Evolutionary conservation across 2,113 vertebrate genomes (phyloP).

Genomic region (Triplophysa dalaica): DNA sequence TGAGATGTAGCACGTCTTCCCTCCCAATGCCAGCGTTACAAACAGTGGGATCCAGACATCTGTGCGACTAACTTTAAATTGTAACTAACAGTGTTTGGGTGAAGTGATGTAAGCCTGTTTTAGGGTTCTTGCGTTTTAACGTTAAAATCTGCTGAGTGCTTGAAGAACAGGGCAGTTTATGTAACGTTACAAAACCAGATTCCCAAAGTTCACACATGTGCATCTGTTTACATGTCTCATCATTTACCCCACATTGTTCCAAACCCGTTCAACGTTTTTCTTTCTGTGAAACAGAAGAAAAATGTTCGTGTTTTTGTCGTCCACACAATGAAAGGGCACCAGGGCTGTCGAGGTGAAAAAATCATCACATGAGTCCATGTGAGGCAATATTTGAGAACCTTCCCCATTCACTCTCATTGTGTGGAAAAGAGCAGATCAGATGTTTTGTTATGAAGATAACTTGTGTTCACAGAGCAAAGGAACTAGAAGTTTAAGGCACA

Average conservation of each 20-base stretch:
- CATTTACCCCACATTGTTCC: no score
- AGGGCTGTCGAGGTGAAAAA: no score
- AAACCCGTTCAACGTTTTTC: no score
- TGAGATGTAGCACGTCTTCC: not conserved
- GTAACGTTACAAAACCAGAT: not conserved
- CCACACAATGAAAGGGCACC: no score
- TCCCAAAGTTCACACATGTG: conserved; percentile 6
- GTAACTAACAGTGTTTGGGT: conserved; percentile 17
- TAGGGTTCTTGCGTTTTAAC: not conserved
- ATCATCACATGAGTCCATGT: no score
- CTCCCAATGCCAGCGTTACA: conserved; percentile 19
- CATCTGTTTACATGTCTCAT: not conserved
- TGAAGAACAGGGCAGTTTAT: not conserved
- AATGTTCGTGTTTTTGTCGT: no score
- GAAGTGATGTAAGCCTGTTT: not conserved
- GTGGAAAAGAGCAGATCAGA: no score
- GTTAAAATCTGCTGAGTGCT: not conserved
- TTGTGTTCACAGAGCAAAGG: not conserved
- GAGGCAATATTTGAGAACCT: no score
- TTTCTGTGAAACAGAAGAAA: no score
- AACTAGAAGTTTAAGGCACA: no score
- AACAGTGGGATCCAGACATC: not conserved
- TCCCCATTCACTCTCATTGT: no score
- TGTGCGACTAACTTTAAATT: not conserved
- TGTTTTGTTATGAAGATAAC: no score